A percentile compares a stretch with the other conserved stretches of the same genome.
Conservation (phyloP, 2,797 vertebrate species). For the Threskiornis aethiopicus region DNA sequence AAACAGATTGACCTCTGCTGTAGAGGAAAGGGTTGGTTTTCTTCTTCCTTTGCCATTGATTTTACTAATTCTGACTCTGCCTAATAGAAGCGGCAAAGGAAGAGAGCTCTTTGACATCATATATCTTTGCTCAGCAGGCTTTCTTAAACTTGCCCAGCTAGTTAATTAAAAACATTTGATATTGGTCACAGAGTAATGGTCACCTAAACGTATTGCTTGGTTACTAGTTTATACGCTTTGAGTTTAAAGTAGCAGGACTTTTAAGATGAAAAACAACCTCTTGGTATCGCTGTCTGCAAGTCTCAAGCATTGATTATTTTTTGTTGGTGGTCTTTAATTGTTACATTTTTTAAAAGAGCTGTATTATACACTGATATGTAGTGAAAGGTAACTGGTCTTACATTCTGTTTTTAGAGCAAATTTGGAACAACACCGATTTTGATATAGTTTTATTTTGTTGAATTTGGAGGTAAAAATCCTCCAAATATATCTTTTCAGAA, state of each 20-base stretch:
- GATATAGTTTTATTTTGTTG: neutral
- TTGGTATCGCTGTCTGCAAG: neutral
- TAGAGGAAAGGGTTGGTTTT: neutral
- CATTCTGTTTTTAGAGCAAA: neutral
- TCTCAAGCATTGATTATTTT: neutral
- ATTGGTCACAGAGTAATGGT: neutral
- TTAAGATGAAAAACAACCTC: neutral
- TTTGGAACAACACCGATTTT: rapidly evolving
- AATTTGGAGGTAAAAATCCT: neutral
- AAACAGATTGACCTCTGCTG: neutral
- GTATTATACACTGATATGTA: neutral
- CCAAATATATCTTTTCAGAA: neutral
- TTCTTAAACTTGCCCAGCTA: neutral
- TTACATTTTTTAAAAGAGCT: rapidly evolving
- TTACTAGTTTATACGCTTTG: neutral
- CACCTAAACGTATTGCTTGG: neutral
- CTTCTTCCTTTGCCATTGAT: neutral
- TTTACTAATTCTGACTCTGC: neutral
- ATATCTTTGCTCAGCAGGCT: neutral
- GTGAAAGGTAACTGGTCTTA: neutral
- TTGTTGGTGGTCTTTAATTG: neutral
- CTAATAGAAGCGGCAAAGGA: neutral
- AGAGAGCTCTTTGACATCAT: neutral
- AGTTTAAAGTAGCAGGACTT: neutral
- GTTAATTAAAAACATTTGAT: constrained; percentile 20